These are phyloP conservation scores for Zaprionus ghesquierei DNA, from an alignment of 1,140 invertebrate genomes.

Conservation along the genomic window DNA sequence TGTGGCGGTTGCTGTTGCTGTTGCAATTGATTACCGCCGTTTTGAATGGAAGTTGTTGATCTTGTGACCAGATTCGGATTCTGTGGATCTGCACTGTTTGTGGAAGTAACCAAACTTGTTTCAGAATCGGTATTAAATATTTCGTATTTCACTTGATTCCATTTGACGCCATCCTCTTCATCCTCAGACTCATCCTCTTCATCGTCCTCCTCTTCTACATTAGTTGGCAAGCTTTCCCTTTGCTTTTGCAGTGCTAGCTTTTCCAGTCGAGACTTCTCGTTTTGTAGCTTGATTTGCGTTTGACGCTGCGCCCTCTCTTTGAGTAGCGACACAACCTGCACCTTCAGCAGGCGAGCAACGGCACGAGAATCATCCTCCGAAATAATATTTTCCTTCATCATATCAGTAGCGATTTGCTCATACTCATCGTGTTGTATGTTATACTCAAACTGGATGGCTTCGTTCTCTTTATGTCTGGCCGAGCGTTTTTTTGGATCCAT, in stretches of 20 bases:
- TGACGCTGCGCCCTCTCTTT: conserved; percentile 85
- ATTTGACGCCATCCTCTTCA: conserved; percentile 72
- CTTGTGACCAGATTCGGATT: conserved; percentile 38
- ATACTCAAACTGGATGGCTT: conserved; percentile 99
- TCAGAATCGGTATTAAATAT: conserved; percentile 68
- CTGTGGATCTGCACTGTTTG: conserved; percentile 63
- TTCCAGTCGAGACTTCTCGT: conserved; percentile 82
- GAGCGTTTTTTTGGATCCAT: conserved; percentile 96
- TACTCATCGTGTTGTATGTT: conserved; percentile 96
- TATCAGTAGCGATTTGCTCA: conserved; percentile 97
- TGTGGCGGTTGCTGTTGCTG: conserved; percentile 46
- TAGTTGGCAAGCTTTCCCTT: conserved; percentile 85
- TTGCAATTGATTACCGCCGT: conserved; percentile 43
- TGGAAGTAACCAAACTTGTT: conserved; percentile 60
- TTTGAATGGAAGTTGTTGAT: conserved; percentile 61
- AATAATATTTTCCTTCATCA: conserved; percentile 95
- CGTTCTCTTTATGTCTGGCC: conserved; percentile 96
- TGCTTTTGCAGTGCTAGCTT: conserved; percentile 84
- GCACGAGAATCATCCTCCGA: conserved; percentile 95
- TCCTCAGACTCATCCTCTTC: conserved; percentile 78
- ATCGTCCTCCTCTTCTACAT: conserved; percentile 76
- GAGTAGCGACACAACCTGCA: conserved; percentile 77
- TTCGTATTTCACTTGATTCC: conserved; percentile 67
- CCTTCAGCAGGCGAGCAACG: conserved; percentile 93
- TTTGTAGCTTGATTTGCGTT: conserved; percentile 83